Evolutionary conservation across 2,888 invertebrate genomes (phyloP), one percentile per base, ranked within the genome.

Genomic region (Dicyrtoma fusca): DNA sequence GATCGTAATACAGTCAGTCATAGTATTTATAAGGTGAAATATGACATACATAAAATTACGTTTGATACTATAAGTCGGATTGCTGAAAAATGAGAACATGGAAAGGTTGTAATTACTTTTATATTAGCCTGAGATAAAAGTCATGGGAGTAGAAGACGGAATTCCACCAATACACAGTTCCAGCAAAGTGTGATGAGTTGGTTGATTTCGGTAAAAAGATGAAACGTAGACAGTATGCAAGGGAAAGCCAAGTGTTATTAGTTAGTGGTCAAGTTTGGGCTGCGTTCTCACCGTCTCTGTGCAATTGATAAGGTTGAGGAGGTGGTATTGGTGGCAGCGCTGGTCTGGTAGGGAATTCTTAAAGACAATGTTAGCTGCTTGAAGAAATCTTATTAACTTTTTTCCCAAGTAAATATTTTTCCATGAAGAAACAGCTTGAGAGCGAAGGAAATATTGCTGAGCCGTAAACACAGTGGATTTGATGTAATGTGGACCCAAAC

Each of bases 341-440:
- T 21, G 1, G 14, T 17, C 21, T 53, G 49, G 17, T 17, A 21
- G 2, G 21, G 17, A 10, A 49, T 17, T 21, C 17, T 53, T 21
- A 19, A 21, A 19, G 53, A 21, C 53, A 17, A 21, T 10, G 1
- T 17, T 17, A 21, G 53, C 19, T 53, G 14, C 34, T 34, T 34
- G 34, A 53, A 44, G 34, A 59, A 59, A 61, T 61, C 61, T 61
- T 61, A 61, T 61, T 61, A 61, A 61, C 34, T 61, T 61, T 61
- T 19, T 19, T 19, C 44, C 21, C 44, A 44, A 61, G 61, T 61
- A 61, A 61, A 61, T 61, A 61, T 61, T 61, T 61, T 61, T 44
- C 44, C 34, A 42, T 61, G 14, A n/a, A 61, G 61, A 34, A 42
- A 61, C 61, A 61, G 61, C 61, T 61, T 61, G 61, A 44, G 44